These are phyloP conservation scores for Sebastes hubbsi DNA, from an alignment of 2,797 vertebrate species.

Conservation along the genomic window DNA sequence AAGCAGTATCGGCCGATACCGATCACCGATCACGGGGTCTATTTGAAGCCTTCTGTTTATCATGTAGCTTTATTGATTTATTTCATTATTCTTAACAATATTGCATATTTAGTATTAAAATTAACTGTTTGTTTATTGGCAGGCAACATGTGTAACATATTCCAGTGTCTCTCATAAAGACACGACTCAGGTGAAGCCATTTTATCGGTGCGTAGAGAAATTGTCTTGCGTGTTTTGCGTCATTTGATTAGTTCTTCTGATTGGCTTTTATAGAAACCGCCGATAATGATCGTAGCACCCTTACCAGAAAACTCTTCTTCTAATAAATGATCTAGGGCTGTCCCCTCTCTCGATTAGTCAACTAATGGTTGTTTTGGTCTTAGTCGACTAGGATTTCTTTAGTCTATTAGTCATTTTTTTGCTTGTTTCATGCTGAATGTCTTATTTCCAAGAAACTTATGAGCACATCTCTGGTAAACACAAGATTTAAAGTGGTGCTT, in stretches of 20 bases:
- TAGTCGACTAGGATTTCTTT: too few relatives aligned
- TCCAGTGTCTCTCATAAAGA: background rate
- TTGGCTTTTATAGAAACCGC: fast-evolving
- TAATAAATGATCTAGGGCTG: background rate
- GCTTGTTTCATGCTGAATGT: too few relatives aligned
- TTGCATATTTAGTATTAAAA: background rate
- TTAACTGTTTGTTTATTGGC: background rate
- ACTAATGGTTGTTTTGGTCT: too few relatives aligned
- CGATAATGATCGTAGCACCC: fast-evolving
- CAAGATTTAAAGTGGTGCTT: too few relatives aligned
- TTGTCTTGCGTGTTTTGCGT: background rate
- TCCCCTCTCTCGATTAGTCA: too few relatives aligned
- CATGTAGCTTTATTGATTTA: background rate
- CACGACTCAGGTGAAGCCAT: background rate
- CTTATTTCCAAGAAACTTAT: too few relatives aligned
- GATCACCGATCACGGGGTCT: background rate
- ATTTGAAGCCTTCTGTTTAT: background rate
- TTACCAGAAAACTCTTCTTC: background rate
- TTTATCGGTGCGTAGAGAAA: background rate
- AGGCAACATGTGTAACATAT: background rate
- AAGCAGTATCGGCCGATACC: too few relatives aligned
- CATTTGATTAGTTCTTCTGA: too few relatives aligned
- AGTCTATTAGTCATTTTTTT: too few relatives aligned
- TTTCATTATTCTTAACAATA: background rate
- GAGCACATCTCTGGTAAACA: too few relatives aligned